Percentiles rank a stretch among this genome's conserved stretches.
Conservation (phyloP, 2,888 invertebrate species). For the Eueremaeus valkanovi region DNA sequence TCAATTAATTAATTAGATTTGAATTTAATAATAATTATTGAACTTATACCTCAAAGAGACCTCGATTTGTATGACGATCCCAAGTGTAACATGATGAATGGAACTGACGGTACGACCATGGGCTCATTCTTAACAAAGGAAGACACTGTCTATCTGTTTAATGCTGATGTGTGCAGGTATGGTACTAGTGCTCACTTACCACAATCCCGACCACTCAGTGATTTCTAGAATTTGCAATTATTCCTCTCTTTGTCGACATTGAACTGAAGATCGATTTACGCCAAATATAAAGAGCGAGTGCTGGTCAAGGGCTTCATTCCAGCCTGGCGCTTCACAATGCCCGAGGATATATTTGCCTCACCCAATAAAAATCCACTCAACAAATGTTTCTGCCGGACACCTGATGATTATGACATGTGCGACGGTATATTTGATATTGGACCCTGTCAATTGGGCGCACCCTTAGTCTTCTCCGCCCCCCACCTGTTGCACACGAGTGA, state of each 20-base stretch:
- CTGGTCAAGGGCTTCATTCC: constrained; percentile 43
- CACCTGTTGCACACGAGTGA: constrained; percentile 21
- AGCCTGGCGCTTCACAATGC: constrained; percentile 42
- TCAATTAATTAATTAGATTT: no score
- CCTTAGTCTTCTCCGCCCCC: constrained; percentile 35
- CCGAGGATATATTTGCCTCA: constrained; percentile 40
- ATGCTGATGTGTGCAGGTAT: constrained; percentile 69
- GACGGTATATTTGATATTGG: constrained; percentile 38
- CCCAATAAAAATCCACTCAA: constrained; percentile 43
- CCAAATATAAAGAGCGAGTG: constrained; percentile 39
- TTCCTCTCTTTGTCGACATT: no score
- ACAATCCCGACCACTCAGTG: no score
- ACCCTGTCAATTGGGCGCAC: constrained; percentile 38
- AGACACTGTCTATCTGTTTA: constrained; percentile 60
- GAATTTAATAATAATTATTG: no score
- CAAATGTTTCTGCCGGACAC: constrained; percentile 44
- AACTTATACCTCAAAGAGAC: not conserved
- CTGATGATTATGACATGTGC: constrained; percentile 20
- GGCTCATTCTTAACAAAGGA: constrained; percentile 68
- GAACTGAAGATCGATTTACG: constrained; percentile 43
- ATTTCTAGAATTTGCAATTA: not conserved
- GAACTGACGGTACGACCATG: constrained; percentile 84
- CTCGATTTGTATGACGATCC: constrained; percentile 31
- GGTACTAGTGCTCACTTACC: not conserved
- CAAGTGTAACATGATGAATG: constrained; percentile 67